phyloP scores from a whole-genome alignment of 2,797 vertebrate genomes.

The Gobio occitaniae region DNA sequence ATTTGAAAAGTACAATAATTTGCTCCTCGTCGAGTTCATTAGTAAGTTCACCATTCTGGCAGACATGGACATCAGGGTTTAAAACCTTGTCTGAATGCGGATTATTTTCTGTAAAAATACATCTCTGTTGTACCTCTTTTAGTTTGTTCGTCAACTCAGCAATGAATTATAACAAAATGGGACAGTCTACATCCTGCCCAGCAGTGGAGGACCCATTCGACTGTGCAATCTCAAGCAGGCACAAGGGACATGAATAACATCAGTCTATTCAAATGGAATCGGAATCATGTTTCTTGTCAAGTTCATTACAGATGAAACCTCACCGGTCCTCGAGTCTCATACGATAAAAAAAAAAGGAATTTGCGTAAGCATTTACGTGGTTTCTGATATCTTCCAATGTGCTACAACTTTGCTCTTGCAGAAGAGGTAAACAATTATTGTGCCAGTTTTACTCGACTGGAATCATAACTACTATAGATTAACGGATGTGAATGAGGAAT shows the following conservation, averaged over 20 bases:
- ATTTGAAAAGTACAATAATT: constrained; percentile 58
- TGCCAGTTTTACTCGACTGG: constrained; percentile 55
- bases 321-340: constrained; percentile 53
- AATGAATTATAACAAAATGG: constrained; percentile 36
- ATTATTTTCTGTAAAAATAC: constrained; percentile 36
- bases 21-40: constrained; percentile 59
- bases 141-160: constrained; percentile 20
- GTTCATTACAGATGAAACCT: constrained; percentile 58
- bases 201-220: constrained; percentile 55
- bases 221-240: constrained; percentile 53
- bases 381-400: constrained; percentile 57
- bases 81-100: constrained; percentile 23
- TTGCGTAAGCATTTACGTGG: constrained; percentile 65
- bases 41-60: constrained; percentile 55
- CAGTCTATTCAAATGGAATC: constrained; percentile 51
- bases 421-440: constrained; percentile 63
- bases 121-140: constrained; percentile 42
- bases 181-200: constrained; percentile 30
- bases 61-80: constrained; percentile 32
- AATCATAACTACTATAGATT: constrained; percentile 63
- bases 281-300: constrained; percentile 39
- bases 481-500: constrained; percentile 47
- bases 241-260: constrained; percentile 49
- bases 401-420: constrained; percentile 62
- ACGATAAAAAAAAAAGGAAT: constrained; percentile 70